phyloP scores from a whole-genome alignment of 2,888 invertebrate species.

The Lasioglossum zephyrum region DNA sequence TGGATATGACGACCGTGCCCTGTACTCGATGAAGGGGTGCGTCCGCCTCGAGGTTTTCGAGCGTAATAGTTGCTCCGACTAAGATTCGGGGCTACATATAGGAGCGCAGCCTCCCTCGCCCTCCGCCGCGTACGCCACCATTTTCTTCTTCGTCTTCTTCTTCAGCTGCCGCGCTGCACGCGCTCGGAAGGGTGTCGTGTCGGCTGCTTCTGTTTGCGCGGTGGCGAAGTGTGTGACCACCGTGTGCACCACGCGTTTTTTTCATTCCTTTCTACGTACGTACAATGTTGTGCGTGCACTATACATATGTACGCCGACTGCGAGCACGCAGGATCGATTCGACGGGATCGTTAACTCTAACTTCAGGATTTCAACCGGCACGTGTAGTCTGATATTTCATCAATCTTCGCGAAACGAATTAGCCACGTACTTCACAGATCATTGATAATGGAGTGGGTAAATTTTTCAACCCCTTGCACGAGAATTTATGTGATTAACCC shows the following conservation, averaged over 20 bases:
- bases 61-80: conserved; percentile 82
- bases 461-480: background rate
- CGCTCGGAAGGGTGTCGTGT: conserved; percentile 65
- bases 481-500: background rate
- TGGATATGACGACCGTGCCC: conserved; percentile 24
- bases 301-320: background rate
- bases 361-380: background rate
- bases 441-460: background rate
- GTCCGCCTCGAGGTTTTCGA: conserved; percentile 79
- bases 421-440: background rate
- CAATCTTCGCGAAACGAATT: too few relatives aligned
- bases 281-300: background rate
- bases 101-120: conserved; percentile 80
- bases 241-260: conserved; percentile 41
- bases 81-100: conserved; percentile 84
- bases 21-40: conserved; percentile 63
- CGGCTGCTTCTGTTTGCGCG: conserved; percentile 58
- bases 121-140: conserved; percentile 66
- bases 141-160: conserved; percentile 69
- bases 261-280: conserved; percentile 17
- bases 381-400: background rate
- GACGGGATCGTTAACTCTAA: background rate
- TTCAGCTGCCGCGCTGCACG: conserved; percentile 69
- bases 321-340: conserved; percentile 1
- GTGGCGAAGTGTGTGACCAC: conserved; percentile 64